Conservation (phyloP, 2,888 invertebrate species). For the Rutpela maculata region DNA sequence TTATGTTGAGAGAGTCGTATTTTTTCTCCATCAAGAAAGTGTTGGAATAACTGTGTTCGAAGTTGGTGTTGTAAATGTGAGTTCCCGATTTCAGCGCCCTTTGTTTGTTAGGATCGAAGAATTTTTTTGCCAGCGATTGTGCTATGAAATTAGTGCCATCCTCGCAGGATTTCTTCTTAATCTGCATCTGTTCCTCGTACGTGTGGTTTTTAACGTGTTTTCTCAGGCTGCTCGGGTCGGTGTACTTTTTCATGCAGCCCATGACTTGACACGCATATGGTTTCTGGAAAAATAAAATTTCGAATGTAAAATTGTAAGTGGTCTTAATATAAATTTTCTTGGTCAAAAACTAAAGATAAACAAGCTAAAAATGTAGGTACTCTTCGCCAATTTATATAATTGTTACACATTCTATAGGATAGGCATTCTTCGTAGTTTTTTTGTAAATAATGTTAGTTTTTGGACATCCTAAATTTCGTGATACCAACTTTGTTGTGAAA, state of each 20-base stretch:
- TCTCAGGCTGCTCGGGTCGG: slow-evolving; percentile 93
- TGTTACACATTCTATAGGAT: no score
- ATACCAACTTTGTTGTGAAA: no score
- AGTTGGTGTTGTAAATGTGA: slow-evolving; percentile 49
- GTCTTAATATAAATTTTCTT: no score
- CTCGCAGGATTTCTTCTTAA: slow-evolving; percentile 66
- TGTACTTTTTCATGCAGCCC: slow-evolving; percentile 93
- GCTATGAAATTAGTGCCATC: slow-evolving; percentile 52
- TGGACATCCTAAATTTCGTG: no score
- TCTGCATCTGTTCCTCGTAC: slow-evolving; percentile 70
- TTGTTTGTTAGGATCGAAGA: slow-evolving; percentile 63
- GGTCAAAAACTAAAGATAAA: no score
- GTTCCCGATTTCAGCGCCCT: slow-evolving; percentile 58
- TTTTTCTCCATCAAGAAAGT: slow-evolving; percentile 51
- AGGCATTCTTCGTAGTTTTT: no score
- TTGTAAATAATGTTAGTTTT: no score
- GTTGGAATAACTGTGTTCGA: slow-evolving; percentile 66
- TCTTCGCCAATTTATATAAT: no score
- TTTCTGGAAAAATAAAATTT: slow-evolving; percentile 79
- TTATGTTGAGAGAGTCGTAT: slow-evolving; percentile 62
- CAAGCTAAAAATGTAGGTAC: no score
- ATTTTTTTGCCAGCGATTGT: slow-evolving; percentile 56
- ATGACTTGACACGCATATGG: slow-evolving; percentile 93
- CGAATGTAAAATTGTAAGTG: no score
- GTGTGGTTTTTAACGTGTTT: slow-evolving; percentile 93